Conservation (phyloP, 2,797 vertebrate genomes). For the Pelodytes ibericus region DNA sequence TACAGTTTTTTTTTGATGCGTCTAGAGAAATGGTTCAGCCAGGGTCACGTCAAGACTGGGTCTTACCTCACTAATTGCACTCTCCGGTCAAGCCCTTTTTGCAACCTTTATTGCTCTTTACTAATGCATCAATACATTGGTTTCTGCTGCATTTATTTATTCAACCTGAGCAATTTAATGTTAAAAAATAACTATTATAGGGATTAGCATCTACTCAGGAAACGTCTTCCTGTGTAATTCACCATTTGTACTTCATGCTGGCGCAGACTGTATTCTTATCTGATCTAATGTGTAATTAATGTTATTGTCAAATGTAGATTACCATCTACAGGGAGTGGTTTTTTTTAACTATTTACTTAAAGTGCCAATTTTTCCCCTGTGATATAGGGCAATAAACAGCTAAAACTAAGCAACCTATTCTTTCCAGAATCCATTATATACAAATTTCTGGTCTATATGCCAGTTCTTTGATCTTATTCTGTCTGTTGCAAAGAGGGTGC, state of each 20-base stretch:
- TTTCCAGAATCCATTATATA: too few relatives aligned
- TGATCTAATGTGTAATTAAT: slow-evolving; percentile 18
- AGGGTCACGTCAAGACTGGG: slow-evolving; percentile 17
- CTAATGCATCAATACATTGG: slow-evolving; percentile 22
- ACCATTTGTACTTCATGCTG: not conserved
- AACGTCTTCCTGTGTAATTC: slow-evolving; percentile 1
- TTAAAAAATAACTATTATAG: not conserved
- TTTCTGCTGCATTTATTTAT: slow-evolving; percentile 17
- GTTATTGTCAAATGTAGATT: slow-evolving; percentile 34
- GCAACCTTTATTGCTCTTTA: slow-evolving; percentile 2
- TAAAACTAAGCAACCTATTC: not conserved
- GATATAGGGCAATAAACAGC: not conserved
- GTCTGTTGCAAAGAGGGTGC: not conserved
- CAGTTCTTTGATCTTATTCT: slow-evolving; percentile 19
- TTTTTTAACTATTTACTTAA: slow-evolving; percentile 23
- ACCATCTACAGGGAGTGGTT: slow-evolving; percentile 2
- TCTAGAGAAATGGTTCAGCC: slow-evolving; percentile 17
- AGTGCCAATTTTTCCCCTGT: slow-evolving; percentile 5
- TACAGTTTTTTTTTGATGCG: slow-evolving; percentile 3
- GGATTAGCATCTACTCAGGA: not conserved
- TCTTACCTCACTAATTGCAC: slow-evolving; percentile 30
- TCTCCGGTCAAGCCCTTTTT: slow-evolving; percentile 19
- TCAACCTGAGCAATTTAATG: slow-evolving; percentile 6
- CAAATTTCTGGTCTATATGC: slow-evolving; percentile 21
- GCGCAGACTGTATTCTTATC: slow-evolving; percentile 14